Percentiles rank a stretch among this genome's conserved stretches.
Evolutionary conservation across 2,888 invertebrate genomes (phyloP).

Genomic region (Limnephilus marmoratus): DNA sequence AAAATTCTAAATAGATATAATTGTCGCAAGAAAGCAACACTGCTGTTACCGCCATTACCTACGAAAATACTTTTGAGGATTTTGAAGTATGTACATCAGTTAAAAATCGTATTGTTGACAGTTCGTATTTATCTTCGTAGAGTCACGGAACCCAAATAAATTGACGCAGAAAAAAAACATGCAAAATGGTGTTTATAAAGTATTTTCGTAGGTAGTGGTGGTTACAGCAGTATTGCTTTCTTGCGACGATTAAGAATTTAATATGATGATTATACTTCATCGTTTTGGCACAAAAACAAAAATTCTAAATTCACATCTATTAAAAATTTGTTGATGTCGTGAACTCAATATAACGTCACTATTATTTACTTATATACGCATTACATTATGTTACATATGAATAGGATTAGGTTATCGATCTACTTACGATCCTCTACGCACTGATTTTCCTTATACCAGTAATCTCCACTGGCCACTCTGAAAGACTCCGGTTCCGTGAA

Average conservation of each 20-base stretch:
- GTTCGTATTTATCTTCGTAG: too few species aligned
- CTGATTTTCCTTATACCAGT: constrained; percentile 91
- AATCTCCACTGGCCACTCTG: constrained; percentile 84
- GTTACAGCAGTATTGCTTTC: too few species aligned
- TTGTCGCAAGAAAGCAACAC: too few species aligned
- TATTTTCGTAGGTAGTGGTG: too few species aligned
- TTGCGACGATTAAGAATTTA: background rate
- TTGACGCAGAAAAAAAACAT: too few species aligned
- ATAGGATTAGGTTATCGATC: background rate
- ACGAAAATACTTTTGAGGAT: too few species aligned
- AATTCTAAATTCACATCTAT: background rate
- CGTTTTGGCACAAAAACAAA: background rate
- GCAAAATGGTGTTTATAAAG: too few species aligned
- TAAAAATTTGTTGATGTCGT: background rate
- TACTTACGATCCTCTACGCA: constrained; percentile 82
- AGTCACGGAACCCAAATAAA: too few species aligned
- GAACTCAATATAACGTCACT: background rate
- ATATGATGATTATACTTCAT: too few species aligned
- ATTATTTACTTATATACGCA: background rate
- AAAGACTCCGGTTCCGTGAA: constrained; percentile 87
- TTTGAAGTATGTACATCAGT: too few species aligned
- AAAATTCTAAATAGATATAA: background rate
- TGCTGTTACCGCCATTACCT: too few species aligned
- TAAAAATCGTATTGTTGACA: too few species aligned
- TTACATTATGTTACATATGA: background rate